Conservation (phyloP, 1,140 invertebrate species). For the Octopus bimaculoides region DNA sequence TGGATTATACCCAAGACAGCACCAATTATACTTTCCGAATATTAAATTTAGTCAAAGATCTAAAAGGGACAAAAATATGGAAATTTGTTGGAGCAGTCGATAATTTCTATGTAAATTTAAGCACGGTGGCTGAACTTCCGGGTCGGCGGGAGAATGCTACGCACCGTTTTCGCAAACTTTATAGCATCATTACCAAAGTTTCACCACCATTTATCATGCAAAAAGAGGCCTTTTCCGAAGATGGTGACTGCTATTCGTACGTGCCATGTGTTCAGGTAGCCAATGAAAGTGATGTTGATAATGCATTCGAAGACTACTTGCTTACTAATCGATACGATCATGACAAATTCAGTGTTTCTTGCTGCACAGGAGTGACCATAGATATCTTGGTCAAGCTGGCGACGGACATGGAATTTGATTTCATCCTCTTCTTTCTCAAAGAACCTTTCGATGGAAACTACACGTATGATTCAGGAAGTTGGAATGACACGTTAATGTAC, state of each 20-base stretch:
- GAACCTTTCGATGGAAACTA: slow-evolving; percentile 59
- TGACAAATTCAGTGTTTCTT: slow-evolving; percentile 63
- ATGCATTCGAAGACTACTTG: slow-evolving; percentile 29
- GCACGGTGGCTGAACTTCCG: slow-evolving; percentile 85
- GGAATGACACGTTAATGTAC: slow-evolving; percentile 86
- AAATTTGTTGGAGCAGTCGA: slow-evolving; percentile 68
- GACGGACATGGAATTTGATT: slow-evolving; percentile 81
- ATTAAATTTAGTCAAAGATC: slow-evolving; percentile 64
- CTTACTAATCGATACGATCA: slow-evolving; percentile 20
- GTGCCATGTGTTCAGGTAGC: slow-evolving; percentile 71
- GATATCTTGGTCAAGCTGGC: slow-evolving; percentile 79
- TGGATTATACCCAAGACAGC: not conserved
- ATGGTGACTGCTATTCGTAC: slow-evolving; percentile 59
- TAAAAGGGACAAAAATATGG: slow-evolving; percentile 33
- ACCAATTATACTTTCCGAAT: slow-evolving; percentile 61
- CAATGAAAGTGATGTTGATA: slow-evolving; percentile 53
- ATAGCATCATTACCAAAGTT: slow-evolving; percentile 76
- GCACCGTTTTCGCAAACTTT: slow-evolving; percentile 62
- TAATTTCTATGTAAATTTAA: slow-evolving; percentile 56
- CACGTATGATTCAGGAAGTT: slow-evolving; percentile 53
- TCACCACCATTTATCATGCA: slow-evolving; percentile 49
- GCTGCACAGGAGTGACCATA: slow-evolving; percentile 86
- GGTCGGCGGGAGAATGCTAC: slow-evolving; percentile 58
- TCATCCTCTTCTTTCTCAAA: slow-evolving; percentile 79
- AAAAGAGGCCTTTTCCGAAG: slow-evolving; percentile 27